A percentile compares a stretch with the other conserved stretches of the same genome.
phyloP scores from a whole-genome alignment of 2,113 vertebrate species.

The Oxyruncus cristatus region DNA sequence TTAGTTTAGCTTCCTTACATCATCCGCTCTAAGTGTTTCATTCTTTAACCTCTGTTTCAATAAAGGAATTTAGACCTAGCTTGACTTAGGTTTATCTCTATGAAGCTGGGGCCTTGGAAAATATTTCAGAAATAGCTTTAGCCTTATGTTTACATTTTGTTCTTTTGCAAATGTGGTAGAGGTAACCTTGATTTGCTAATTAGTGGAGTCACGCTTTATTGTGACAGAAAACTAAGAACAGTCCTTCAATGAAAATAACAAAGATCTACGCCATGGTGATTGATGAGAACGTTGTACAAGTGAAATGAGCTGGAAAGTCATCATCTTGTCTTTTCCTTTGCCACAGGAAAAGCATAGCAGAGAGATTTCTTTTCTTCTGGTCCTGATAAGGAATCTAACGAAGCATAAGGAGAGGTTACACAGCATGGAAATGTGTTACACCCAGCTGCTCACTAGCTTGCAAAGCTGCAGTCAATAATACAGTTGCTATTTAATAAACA shows the following conservation, averaged over 20 bases:
- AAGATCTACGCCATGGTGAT: slow-evolving; percentile 86
- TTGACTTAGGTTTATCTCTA: background rate
- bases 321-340: slow-evolving; percentile 83
- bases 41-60: background rate
- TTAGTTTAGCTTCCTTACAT: slow-evolving; percentile 34
- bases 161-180: slow-evolving; percentile 2
- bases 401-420: slow-evolving; percentile 88
- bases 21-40: background rate
- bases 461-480: slow-evolving; percentile 67
- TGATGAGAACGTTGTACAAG: slow-evolving; percentile 85
- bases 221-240: slow-evolving; percentile 66
- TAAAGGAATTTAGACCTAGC: background rate
- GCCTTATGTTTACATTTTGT: slow-evolving; percentile 18
- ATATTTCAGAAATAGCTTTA: slow-evolving; percentile 23
- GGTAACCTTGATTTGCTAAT: slow-evolving; percentile 25
- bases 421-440: slow-evolving; percentile 68
- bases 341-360: slow-evolving; percentile 78
- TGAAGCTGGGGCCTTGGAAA: background rate
- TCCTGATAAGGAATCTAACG: slow-evolving; percentile 84
- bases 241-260: slow-evolving; percentile 61
- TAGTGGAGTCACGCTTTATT: slow-evolving; percentile 37
- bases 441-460: slow-evolving; percentile 64
- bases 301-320: slow-evolving; percentile 94
- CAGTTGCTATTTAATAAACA: slow-evolving; percentile 65
- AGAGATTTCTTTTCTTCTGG: slow-evolving; percentile 80